These are phyloP conservation scores for Helogale parvula DNA, from an alignment of 2,113 vertebrate genomes.

Conservation along the genomic window DNA sequence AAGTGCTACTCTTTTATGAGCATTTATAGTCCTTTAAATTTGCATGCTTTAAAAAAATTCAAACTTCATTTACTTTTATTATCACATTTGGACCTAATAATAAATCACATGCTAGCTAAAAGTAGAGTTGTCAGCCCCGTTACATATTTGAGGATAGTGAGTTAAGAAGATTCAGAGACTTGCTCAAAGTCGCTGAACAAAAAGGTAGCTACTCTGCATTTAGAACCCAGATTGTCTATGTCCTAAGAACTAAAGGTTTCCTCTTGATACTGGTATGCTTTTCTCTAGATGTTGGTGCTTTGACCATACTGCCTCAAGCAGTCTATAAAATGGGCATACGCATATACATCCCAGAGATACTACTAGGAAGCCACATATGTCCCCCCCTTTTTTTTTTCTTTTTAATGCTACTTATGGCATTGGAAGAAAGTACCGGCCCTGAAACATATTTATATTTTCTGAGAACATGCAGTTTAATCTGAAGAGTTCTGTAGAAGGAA, in stretches of 20 bases:
- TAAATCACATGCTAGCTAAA: neutral
- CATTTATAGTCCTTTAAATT: neutral
- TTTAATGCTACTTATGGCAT: neutral
- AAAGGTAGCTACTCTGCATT: neutral
- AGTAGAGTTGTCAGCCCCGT: neutral
- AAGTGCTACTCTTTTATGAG: neutral
- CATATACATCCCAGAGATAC: neutral
- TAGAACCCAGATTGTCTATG: neutral
- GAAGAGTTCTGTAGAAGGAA: neutral
- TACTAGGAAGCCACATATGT: neutral
- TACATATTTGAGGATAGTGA: neutral
- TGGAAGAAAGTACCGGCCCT: neutral
- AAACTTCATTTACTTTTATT: neutral
- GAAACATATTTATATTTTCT: slow-evolving; percentile 1
- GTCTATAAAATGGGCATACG: neutral
- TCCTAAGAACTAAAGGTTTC: neutral
- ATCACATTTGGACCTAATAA: neutral
- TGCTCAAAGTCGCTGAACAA: neutral
- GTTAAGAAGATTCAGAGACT: neutral
- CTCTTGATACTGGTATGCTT: neutral
- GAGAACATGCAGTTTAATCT: neutral
- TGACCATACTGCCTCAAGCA: neutral
- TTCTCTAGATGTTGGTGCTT: neutral
- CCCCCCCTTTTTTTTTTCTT: neutral
- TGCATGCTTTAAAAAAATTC: neutral